Conservation (phyloP, 2,888 invertebrate species). For the Chironomus riparius region DNA sequence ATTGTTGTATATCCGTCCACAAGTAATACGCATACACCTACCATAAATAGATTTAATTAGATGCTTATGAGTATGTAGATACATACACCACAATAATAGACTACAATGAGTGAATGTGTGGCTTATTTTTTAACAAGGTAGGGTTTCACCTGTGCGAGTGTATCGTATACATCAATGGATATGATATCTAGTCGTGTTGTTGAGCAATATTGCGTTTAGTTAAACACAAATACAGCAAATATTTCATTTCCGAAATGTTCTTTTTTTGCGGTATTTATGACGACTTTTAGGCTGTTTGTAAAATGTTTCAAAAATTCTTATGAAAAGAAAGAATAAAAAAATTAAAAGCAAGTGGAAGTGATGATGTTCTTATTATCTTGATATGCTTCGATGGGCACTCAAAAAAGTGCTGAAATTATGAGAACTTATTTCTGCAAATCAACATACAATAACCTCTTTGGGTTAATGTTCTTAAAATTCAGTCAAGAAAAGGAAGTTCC, state of each 20-base stretch:
- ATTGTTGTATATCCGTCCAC: background rate
- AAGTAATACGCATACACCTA: slow-evolving; percentile 1
- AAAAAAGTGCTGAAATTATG: too few species aligned
- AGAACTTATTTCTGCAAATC: too few species aligned
- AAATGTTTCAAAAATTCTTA: background rate
- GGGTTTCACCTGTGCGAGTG: background rate
- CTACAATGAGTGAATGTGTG: background rate
- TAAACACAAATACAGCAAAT: background rate
- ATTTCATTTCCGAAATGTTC: background rate
- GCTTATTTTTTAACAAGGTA: background rate
- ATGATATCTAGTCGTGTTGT: background rate
- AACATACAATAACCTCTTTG: too few species aligned
- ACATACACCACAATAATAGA: background rate
- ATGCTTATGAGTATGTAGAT: background rate
- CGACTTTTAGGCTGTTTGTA: background rate
- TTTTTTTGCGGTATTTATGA: background rate
- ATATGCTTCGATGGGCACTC: background rate
- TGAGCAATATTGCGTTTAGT: background rate
- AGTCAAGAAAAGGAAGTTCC: background rate
- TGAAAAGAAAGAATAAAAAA: too few species aligned
- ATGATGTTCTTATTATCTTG: background rate
- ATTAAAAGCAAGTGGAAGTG: too few species aligned
- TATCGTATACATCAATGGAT: background rate
- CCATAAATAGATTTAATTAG: background rate
- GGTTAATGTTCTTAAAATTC: too few species aligned